Evolutionary conservation across 1,140 invertebrate genomes (phyloP), one percentile per base, ranked within the genome.

Genomic region (Teleopsis dalmanni): DNA sequence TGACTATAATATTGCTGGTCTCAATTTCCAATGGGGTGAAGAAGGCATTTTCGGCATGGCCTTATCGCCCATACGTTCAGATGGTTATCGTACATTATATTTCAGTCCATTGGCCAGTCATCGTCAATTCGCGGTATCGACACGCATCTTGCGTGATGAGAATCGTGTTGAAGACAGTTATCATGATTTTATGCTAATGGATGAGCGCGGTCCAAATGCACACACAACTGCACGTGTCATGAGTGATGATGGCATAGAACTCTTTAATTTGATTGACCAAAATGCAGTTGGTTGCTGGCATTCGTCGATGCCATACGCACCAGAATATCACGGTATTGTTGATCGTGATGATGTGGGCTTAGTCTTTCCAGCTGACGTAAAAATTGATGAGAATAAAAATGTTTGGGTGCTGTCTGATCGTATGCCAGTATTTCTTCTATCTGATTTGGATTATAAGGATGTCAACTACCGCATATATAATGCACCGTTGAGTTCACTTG

Each of bases 231-330:
- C 85, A 1, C 78, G 81, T 49, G 75, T 85, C 3, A 84, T 88
- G 78, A 81, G 82, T 54, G 80, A 83, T 8, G 70, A 79, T 26
- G 85, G 85, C 11, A 66, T 90, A 2, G 81, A 87, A 70, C 76
- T 87, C 31, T 88, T 81, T 62, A 87, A 81, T 66, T 71, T 88
- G 35, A 79, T 90, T 40, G 85, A 88, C 64, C 81, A 83, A 56
- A 88, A 88, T 53, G 82, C 82, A 2, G 76, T 90, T 1, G 87
- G 86, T 10, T 90, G 87, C 59, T 89, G 87, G 87, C 84, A 85
- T 57, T 81, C 80, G 0, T 67, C 70, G 4, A 70, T 80, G 40
- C 79, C 82, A 1, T 84, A 83, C 44, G 73, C 74, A 11, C 74
- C 81, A 2, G 74, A 80, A 37, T 84, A 84, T 70, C 78, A 82